Evolutionary conservation across 1,140 invertebrate genomes (phyloP), one percentile per base, ranked within the genome.

Genomic region (Ceratina calcarata): DNA sequence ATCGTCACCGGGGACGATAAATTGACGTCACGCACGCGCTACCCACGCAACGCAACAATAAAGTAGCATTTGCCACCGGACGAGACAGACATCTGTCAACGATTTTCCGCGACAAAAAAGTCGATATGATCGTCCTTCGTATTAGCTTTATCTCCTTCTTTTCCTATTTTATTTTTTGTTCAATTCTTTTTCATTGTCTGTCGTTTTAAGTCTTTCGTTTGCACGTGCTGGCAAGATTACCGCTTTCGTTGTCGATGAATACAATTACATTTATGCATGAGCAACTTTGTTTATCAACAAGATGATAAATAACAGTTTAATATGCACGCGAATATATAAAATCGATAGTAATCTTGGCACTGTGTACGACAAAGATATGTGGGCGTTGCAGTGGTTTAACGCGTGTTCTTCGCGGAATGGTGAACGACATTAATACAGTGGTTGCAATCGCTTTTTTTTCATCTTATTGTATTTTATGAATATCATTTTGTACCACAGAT

Each of bases 11-110:
- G n/a, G 22, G 64, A 57, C 62, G 72, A 66, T 66, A 66, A 57
- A 75, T 66, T 75, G 72, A 75, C 72, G 72, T 75, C 72, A 75
- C 24, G 24, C 22, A 55, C 51, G 72, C 72, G 72, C 66, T 62
- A 66, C 62, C 72, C 62, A 75, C 72, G 51, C 72, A 66, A n/a
- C 16, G 55, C 62, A 66, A 57, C 22, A 66, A 12, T 53, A 16
- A 22, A n/a, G 37, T 4, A n/a, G 49, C n/a, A 22, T 66, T 66
- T 20, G 10, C n/a, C 49, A 45, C 49, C 8, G n/a, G n/a, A n/a
- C 18, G 4, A n/a, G 49, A 2, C 49, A 8, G 49, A 16, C 13
- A n/a, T n/a, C n/a, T n/a, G n/a, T n/a, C 27, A 13, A 22, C n/a
- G 18, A 75, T 66, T 57, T 27, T 45, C 27, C 15, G n/a, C 49